Percentiles rank a stretch among this genome's conserved stretches.
Conservation (phyloP, 2,888 invertebrate genomes). For the Caenorhabditis panamensis region DNA sequence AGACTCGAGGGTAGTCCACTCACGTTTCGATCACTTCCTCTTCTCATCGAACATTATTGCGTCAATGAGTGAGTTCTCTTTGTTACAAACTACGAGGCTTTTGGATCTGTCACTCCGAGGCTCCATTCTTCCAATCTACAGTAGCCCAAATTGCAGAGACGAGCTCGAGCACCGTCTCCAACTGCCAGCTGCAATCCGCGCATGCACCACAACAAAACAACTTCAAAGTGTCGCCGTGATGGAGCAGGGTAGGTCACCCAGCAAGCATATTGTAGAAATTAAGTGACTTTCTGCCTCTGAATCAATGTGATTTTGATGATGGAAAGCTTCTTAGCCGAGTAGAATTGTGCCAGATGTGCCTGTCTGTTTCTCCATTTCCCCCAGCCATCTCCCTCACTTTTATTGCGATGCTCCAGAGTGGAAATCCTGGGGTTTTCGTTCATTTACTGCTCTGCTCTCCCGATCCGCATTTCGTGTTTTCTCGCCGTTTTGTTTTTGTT, state of each 20-base stretch:
- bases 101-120: too few species aligned
- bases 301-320: constrained; percentile 38
- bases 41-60: constrained; percentile 93
- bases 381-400: constrained; percentile 34
- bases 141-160: constrained; percentile 88
- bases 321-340: constrained; percentile 13
- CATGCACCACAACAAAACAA: constrained; percentile 92
- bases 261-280: constrained; percentile 41
- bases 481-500: constrained; percentile 39
- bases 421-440: constrained; percentile 14
- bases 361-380: constrained; percentile 8
- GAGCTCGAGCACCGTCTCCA: constrained; percentile 93
- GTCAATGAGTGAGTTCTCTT: constrained; percentile 87
- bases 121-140: too few species aligned
- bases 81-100: background rate
- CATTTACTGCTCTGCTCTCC: constrained; percentile 31
- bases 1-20: constrained; percentile 94
- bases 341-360: constrained; percentile 46
- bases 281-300: constrained; percentile 12
- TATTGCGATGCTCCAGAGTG: constrained; percentile 31
- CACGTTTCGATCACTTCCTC: constrained; percentile 93
- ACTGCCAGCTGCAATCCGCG: constrained; percentile 90
- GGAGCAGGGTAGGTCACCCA: constrained; percentile 85
- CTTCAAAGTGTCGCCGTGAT: constrained; percentile 91
- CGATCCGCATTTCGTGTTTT: constrained; percentile 18